Percentiles rank a stretch among this genome's conserved stretches.
Evolutionary conservation across 2,797 vertebrate genomes (phyloP).

Genomic region (Steatocranus sp.): DNA sequence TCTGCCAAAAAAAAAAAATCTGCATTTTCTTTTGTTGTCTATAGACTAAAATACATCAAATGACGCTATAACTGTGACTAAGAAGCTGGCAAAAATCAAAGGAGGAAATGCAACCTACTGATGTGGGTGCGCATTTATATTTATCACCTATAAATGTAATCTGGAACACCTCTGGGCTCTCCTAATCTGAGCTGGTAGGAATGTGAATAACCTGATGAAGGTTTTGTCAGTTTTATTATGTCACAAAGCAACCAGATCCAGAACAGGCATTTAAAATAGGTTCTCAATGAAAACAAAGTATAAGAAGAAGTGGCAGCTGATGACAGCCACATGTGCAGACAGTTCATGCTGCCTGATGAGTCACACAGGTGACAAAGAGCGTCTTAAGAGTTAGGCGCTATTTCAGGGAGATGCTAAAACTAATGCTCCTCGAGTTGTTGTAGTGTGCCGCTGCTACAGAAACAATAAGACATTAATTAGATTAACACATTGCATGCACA

Average conservation of each 20-base stretch:
- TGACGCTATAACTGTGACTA: not conserved
- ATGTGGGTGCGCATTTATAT: conserved; percentile 35
- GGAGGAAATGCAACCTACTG: conserved; percentile 16
- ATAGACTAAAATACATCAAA: not conserved
- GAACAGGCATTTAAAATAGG: not conserved
- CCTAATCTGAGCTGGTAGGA: not conserved
- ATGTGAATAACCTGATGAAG: conserved; percentile 2
- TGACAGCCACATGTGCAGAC: not conserved
- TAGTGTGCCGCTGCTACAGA: not conserved
- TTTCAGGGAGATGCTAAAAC: conserved; percentile 15
- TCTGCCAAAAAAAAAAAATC: not conserved
- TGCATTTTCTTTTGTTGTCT: not conserved
- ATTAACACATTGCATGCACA: not conserved
- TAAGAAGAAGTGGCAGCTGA: not conserved
- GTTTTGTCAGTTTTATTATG: not conserved
- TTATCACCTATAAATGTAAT: conserved; percentile 22
- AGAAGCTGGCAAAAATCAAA: conserved; percentile 4
- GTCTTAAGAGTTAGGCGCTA: not conserved
- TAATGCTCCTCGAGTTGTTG: not conserved
- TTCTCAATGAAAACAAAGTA: not conserved
- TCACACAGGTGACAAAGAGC: conserved; percentile 24
- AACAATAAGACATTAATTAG: conserved; percentile 3
- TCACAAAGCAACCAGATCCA: not conserved
- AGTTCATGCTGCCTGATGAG: conserved; percentile 1
- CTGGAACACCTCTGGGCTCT: not conserved